Evolutionary conservation across 1,140 invertebrate genomes (phyloP).

Genomic region (Stegodyphus mimosarum): DNA sequence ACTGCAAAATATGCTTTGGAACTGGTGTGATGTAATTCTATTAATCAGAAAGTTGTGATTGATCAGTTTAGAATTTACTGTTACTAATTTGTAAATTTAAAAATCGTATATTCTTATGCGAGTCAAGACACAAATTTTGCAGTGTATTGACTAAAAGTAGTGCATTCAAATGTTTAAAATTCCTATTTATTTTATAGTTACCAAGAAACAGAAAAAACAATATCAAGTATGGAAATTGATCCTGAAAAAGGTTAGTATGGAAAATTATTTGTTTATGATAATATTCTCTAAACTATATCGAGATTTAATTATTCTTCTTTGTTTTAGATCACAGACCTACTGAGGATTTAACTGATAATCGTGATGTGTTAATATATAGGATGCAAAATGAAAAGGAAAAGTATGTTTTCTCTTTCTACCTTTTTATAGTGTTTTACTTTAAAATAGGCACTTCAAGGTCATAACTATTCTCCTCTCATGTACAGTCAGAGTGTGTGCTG

Average conservation of each 20-base stretch:
- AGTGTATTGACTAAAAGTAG: too few relatives aligned
- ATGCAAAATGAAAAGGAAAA: slow-evolving; percentile 68
- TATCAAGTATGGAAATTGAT: slow-evolving; percentile 72
- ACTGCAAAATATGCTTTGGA: too few relatives aligned
- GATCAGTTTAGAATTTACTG: too few relatives aligned
- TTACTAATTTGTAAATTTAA: too few relatives aligned
- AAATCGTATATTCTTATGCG: too few relatives aligned
- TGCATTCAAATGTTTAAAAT: background rate
- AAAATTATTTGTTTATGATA: background rate
- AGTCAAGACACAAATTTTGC: too few relatives aligned
- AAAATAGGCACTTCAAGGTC: too few relatives aligned
- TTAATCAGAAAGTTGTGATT: too few relatives aligned
- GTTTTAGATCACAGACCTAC: slow-evolving; percentile 55
- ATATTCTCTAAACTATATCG: background rate
- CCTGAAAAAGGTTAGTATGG: slow-evolving; percentile 67
- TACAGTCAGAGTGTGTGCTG: too few relatives aligned
- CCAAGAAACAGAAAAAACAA: slow-evolving; percentile 66
- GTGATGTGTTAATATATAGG: slow-evolving; percentile 58
- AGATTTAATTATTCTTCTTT: slow-evolving; percentile 14
- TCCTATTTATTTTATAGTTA: slow-evolving; percentile 64
- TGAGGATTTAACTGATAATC: slow-evolving; percentile 35
- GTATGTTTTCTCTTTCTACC: slow-evolving; percentile 62
- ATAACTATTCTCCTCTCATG: too few relatives aligned
- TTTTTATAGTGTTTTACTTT: background rate
- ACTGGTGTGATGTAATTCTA: too few relatives aligned